A percentile compares a stretch with the other conserved stretches of the same genome.
phyloP scores from a whole-genome alignment of 2,888 invertebrate genomes.

The Dysmachus trigonus region DNA sequence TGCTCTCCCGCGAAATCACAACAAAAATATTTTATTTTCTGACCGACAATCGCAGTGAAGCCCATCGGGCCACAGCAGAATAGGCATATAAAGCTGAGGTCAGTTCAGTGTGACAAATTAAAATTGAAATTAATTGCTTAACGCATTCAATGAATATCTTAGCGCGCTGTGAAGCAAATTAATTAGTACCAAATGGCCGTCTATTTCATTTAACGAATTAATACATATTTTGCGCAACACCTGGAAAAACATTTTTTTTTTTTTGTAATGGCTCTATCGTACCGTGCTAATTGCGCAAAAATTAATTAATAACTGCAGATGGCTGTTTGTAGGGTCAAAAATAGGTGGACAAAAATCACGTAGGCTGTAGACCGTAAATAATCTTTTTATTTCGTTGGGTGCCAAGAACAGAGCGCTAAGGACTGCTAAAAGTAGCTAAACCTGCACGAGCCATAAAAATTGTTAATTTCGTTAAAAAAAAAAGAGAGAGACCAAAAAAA shows the following conservation, averaged over 20 bases:
- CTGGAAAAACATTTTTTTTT: not conserved
- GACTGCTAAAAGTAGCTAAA: not conserved
- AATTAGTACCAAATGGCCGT: not conserved
- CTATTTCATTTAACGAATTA: not conserved
- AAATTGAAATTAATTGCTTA: not conserved
- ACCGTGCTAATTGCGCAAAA: not conserved
- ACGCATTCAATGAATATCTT: not conserved
- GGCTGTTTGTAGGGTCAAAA: not conserved
- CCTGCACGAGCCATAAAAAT: not conserved
- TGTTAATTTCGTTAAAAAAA: constrained; percentile 9
- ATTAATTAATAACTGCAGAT: not conserved
- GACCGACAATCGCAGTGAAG: not conserved
- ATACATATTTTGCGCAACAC: not conserved
- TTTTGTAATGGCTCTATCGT: not conserved
- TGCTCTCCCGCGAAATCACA: not conserved
- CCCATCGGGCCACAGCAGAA: not conserved
- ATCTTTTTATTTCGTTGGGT: not conserved
- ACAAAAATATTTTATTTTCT: not conserved
- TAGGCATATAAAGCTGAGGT: not conserved
- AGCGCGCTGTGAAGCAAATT: not conserved
- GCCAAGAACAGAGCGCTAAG: not conserved
- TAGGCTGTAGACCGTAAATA: not conserved
- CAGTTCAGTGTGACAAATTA: not conserved
- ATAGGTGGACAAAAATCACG: not conserved
- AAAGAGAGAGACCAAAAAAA: not conserved